Base-by-base conservation (phyloP, 2,797 vertebrate genomes). In the Crocidura indochinensis region DNA sequence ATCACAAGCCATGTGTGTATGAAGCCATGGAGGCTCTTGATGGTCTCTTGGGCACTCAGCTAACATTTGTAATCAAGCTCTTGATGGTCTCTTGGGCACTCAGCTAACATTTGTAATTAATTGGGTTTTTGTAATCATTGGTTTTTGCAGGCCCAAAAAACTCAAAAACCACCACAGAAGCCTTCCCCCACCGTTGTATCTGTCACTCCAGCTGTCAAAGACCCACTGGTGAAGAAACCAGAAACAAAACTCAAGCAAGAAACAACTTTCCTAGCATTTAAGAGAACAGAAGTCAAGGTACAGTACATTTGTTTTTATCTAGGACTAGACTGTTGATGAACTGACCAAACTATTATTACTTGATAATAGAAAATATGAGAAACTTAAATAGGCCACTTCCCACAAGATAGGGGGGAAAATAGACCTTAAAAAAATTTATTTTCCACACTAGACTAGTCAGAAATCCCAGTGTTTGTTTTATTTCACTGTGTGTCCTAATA, bases 261-360 rank as follows among this genome's bases (percentile, higher is more conserved):
- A 95, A 98, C 98, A 95, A 98, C 99, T 91, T 99, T 99, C 96
- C 98, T 99, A 94, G 99, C 99, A 10, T 99, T 99, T 97, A 99
- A 99, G 97, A 99, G 99, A 97, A 97, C 99, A 26, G 99, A 99
- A 98, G 98, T 99, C 67, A 99, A 99, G 99, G 99, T 99, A 97
- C 80, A 19, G 38, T 87, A 26, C 8, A 75, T 83, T 80, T 8
- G 46, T 89, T 94, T 93, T 90, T 47, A 46, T 79, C 49, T 75
- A 56, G 62, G 6, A 12, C 81, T 56, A 4, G 12, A 38, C 65
- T 11, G 64, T 11, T 65, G 8, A 74, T 93, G 49, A 65, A 8
- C 75, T 84, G 29, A 53, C 44, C 91, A 12, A 65, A 60, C 10
- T 81, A 24, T 76, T 65, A 2, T 56, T 82, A 8, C 65, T 64